A percentile compares a stretch with the other conserved stretches of the same genome.
Conservation (phyloP, 2,113 vertebrate genomes). For the Raja brachyura region DNA sequence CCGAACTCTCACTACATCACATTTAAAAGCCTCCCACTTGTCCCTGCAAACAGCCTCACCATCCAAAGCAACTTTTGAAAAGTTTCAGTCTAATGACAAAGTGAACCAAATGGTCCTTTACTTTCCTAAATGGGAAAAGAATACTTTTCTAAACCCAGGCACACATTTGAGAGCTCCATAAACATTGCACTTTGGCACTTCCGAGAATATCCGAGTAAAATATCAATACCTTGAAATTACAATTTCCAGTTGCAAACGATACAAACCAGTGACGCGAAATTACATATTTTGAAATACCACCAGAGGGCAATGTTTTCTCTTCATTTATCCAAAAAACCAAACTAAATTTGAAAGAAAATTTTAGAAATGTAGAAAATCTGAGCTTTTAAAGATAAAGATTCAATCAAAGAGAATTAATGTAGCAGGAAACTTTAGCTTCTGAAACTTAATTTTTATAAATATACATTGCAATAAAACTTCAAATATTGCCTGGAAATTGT, state of each 20-base stretch:
- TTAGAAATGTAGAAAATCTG: neutral
- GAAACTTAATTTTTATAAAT: neutral
- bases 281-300: neutral
- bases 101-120: neutral
- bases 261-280: neutral
- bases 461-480: neutral
- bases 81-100: neutral
- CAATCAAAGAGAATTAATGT: neutral
- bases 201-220: neutral
- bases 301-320: conserved; percentile 6
- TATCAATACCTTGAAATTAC: neutral
- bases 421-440: neutral
- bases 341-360: neutral
- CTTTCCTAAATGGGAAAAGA: neutral
- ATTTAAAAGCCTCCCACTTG: too few species aligned
- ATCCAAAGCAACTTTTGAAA: too few species aligned
- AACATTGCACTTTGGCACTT: neutral
- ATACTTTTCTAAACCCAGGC: too few species aligned
- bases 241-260: neutral
- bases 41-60: too few species aligned
- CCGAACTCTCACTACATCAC: too few species aligned
- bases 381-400: neutral
- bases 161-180: neutral
- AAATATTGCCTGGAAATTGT: too few species aligned
- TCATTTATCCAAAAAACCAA: neutral